A percentile compares a stretch with the other conserved stretches of the same genome.
Conservation (phyloP, 2,888 invertebrate species). For the Pediacus dermestoides region DNA sequence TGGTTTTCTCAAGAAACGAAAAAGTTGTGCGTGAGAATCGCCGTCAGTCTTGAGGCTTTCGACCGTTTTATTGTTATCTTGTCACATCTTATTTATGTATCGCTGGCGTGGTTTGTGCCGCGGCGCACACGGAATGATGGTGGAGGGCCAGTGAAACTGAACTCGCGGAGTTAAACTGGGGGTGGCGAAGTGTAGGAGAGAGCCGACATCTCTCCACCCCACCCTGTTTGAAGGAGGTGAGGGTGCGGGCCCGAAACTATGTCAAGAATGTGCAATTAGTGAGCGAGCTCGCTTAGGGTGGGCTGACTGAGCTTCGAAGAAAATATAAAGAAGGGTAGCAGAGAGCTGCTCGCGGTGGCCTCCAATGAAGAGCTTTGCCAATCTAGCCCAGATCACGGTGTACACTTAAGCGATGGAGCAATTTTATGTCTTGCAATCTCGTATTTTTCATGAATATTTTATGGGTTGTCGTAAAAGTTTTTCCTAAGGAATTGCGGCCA, state of each 20-base stretch:
- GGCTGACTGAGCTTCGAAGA: conserved; percentile 53
- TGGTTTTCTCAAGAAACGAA: too few relatives aligned
- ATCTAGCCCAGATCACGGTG: conserved; percentile 24
- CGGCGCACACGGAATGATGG: too few relatives aligned
- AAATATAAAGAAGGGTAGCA: conserved; percentile 67
- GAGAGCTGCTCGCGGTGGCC: conserved; percentile 27
- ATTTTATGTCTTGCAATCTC: too few relatives aligned
- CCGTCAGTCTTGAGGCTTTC: conserved; percentile 7
- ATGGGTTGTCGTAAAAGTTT: too few relatives aligned
- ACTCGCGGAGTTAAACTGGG: conserved; percentile 50
- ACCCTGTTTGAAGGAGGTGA: conserved; percentile 47
- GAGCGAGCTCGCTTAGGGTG: conserved; percentile 58
- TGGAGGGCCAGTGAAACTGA: conserved; percentile 44
- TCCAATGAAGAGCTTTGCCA: conserved; percentile 42
- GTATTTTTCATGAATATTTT: too few relatives aligned
- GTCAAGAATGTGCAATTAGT: conserved; percentile 97
- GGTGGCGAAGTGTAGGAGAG: conserved; percentile 39
- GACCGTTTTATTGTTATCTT: conserved; percentile 33
- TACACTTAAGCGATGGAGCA: too few relatives aligned
- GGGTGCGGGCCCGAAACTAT: conserved; percentile 81
- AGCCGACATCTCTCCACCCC: conserved; percentile 19
- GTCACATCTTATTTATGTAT: conserved; percentile 35
- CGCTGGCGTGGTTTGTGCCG: conserved; percentile 25
- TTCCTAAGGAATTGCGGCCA: too few relatives aligned
- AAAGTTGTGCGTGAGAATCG: too few relatives aligned